Percentiles rank a stretch among this genome's conserved stretches.
Conservation (phyloP, 1,140 invertebrate genomes). For the Caenorhabditis briggsae region DNA sequence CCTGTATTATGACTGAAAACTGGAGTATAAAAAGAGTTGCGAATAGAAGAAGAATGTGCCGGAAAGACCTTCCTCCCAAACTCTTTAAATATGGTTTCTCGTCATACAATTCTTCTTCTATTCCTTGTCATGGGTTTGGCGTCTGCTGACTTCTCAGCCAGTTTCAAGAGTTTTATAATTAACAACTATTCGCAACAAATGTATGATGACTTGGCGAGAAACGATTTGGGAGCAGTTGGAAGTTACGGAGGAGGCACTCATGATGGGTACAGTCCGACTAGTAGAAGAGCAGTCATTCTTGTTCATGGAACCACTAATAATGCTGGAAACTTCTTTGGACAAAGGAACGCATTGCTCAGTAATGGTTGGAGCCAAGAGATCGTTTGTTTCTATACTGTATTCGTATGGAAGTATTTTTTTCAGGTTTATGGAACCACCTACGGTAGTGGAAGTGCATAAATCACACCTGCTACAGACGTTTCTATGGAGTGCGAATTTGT, state of each 20-base stretch:
- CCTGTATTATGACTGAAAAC: not conserved
- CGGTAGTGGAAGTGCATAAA: slow-evolving; percentile 48
- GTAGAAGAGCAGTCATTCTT: slow-evolving; percentile 26
- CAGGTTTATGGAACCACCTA: slow-evolving; percentile 65
- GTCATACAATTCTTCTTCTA: not conserved
- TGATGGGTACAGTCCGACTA: not conserved
- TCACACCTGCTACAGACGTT: slow-evolving; percentile 43
- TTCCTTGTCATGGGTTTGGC: not conserved
- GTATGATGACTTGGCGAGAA: not conserved
- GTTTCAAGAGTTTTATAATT: not conserved
- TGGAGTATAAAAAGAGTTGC: not conserved
- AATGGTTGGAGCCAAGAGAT: slow-evolving; percentile 57
- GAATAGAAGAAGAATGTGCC: not conserved
- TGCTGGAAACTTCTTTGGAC: not conserved
- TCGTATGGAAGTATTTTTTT: too few relatives aligned
- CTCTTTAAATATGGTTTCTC: not conserved
- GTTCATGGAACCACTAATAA: slow-evolving; percentile 57
- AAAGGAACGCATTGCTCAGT: slow-evolving; percentile 30
- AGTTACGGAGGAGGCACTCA: slow-evolving; percentile 7
- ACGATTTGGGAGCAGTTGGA: slow-evolving; percentile 7
- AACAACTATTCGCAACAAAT: not conserved
- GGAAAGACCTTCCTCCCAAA: not conserved
- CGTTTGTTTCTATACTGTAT: too few relatives aligned
- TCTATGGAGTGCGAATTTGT: slow-evolving; percentile 62
- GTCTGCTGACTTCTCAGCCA: not conserved